A percentile compares a stretch with the other conserved stretches of the same genome.
phyloP scores from a whole-genome alignment of 2,888 invertebrate species.

The Dryobota labecula region DNA sequence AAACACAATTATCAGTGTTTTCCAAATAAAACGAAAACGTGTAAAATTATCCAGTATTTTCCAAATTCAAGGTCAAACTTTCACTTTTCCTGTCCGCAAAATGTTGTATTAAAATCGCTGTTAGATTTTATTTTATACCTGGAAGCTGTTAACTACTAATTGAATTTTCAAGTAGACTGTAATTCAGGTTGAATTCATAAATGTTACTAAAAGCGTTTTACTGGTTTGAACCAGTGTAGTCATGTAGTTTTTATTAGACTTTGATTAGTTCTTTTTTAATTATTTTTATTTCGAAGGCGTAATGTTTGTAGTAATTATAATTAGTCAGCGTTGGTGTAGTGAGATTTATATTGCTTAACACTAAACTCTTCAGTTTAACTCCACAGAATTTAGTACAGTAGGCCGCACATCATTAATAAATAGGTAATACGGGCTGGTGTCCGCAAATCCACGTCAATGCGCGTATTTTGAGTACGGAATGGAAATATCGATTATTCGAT shows the following conservation, averaged over 20 bases:
- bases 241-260: slow-evolving; percentile 4
- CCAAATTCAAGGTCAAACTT: background rate
- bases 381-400: background rate
- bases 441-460: no score
- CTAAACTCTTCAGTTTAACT: no score
- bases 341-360: no score
- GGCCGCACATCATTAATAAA: no score
- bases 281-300: background rate
- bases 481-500: no score
- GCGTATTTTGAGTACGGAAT: no score
- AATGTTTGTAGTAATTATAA: background rate
- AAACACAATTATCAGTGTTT: no score
- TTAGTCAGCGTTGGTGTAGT: background rate
- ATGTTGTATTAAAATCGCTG: slow-evolving; percentile 10
- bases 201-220: slow-evolving; percentile 20
- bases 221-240: background rate
- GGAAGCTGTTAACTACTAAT: slow-evolving; percentile 6
- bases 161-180: slow-evolving; percentile 19
- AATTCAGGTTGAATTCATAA: slow-evolving; percentile 13
- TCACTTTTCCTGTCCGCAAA: slow-evolving; percentile 16
- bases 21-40: no score
- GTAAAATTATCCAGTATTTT: slow-evolving; percentile 2
- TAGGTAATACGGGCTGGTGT: no score
- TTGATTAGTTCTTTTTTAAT: background rate
- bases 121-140: slow-evolving; percentile 30